phyloP scores from a whole-genome alignment of 2,797 vertebrate species.

The Iguana delicatissima region DNA sequence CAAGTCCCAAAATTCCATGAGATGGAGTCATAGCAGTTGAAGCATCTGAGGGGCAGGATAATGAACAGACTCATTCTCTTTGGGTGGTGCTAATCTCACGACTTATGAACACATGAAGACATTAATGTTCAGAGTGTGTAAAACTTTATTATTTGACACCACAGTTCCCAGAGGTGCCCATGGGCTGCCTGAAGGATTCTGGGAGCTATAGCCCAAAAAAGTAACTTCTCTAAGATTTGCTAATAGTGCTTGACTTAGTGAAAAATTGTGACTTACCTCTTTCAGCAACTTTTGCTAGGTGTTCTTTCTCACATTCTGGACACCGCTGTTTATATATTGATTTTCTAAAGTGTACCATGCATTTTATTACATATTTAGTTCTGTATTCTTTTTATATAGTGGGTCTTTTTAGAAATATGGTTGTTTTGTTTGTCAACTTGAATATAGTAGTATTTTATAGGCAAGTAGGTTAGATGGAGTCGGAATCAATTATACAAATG shows the following conservation, averaged over 20 bases:
- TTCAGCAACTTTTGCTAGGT: neutral
- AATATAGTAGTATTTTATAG: neutral
- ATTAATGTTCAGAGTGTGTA: too few species aligned
- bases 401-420: neutral
- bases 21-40: too few species aligned
- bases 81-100: too few species aligned
- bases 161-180: too few species aligned
- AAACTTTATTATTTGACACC: too few species aligned
- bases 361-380: neutral
- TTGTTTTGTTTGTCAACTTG: neutral
- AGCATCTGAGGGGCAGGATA: too few species aligned
- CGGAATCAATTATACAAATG: neutral
- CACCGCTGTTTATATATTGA: neutral
- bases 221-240: too few species aligned
- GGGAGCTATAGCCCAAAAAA: too few species aligned
- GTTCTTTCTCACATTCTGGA: neutral
- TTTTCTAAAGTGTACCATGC: neutral
- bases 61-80: too few species aligned
- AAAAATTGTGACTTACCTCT: neutral
- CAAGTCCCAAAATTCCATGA: too few species aligned
- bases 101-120: too few species aligned
- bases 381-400: neutral
- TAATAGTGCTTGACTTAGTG: neutral
- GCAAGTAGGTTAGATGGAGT: neutral
- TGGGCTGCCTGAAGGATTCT: too few species aligned